phyloP scores from a whole-genome alignment of 2,797 vertebrate species.

The Hydrocynus forskahlii region DNA sequence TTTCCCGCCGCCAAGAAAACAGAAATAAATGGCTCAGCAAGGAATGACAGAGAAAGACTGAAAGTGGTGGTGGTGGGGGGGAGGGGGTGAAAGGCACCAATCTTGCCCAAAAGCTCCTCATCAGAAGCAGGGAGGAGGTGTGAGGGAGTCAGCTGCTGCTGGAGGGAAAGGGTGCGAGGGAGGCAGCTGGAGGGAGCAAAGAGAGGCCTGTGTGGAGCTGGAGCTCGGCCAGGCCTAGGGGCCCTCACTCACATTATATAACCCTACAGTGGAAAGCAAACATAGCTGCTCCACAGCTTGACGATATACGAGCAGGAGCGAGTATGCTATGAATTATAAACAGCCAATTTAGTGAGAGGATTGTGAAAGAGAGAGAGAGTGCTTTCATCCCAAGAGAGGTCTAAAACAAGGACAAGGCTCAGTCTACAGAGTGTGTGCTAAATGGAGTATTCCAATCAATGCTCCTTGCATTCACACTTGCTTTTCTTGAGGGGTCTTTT shows the following conservation, averaged over 20 bases:
- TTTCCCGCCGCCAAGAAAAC: slow-evolving; percentile 52
- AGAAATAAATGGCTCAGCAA: slow-evolving; percentile 54
- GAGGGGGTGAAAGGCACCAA: slow-evolving; percentile 40
- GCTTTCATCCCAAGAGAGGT: slow-evolving; percentile 39
- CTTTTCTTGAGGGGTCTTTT: slow-evolving; percentile 11
- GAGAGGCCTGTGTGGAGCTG: slow-evolving; percentile 61
- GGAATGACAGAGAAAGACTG: slow-evolving; percentile 29
- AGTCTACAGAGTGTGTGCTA: slow-evolving; percentile 4
- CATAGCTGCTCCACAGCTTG: slow-evolving; percentile 38
- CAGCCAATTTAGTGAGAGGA: slow-evolving; percentile 53
- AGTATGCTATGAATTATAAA: slow-evolving; percentile 63
- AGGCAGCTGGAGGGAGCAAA: slow-evolving; percentile 57
- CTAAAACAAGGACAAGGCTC: slow-evolving; percentile 47
- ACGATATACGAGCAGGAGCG: slow-evolving; percentile 45
- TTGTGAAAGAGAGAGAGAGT: slow-evolving; percentile 24
- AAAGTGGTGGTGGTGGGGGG: slow-evolving; percentile 31
- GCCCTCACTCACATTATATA: slow-evolving; percentile 62
- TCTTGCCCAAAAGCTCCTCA: slow-evolving; percentile 54
- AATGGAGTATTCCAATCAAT: slow-evolving; percentile 23
- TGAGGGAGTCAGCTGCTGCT: slow-evolving; percentile 55
- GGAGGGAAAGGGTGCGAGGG: slow-evolving; percentile 46
- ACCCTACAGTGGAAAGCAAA: slow-evolving; percentile 57
- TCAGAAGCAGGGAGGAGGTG: slow-evolving; percentile 41
- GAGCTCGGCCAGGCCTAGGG: slow-evolving; percentile 55
- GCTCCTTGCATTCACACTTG: slow-evolving; percentile 8